A percentile compares a stretch with the other conserved stretches of the same genome.
Evolutionary conservation across 2,797 vertebrate genomes (phyloP).

Genomic region (Channa striata): DNA sequence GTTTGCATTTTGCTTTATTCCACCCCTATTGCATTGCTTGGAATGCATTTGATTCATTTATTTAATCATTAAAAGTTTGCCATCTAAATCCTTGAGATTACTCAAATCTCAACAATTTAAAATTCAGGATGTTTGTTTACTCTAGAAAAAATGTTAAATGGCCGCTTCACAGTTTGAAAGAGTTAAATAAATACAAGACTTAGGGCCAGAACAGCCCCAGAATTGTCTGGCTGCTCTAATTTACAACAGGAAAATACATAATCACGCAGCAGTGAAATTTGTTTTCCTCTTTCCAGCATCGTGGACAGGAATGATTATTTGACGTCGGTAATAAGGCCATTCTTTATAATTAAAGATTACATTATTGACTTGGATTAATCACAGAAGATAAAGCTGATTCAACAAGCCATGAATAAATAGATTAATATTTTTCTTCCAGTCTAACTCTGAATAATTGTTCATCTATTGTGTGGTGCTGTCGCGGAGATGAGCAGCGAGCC

Average conservation of each 20-base stretch:
- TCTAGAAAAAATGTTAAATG: conserved; percentile 15
- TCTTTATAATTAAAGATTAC: conserved; percentile 82
- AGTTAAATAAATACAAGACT: conserved; percentile 34
- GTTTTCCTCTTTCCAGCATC: conserved; percentile 57
- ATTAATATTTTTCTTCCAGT: conserved; percentile 76
- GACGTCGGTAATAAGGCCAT: conserved; percentile 72
- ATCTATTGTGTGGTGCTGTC: conserved; percentile 70
- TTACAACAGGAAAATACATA: conserved; percentile 57
- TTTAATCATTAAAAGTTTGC: neutral
- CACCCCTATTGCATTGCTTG: neutral
- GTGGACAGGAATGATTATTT: conserved; percentile 68
- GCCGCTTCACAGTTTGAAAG: conserved; percentile 22
- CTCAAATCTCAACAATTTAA: neutral
- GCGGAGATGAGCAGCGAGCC: conserved; percentile 70
- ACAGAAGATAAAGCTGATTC: conserved; percentile 78
- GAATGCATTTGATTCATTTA: conserved; percentile 2
- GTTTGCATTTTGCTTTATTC: conserved; percentile 17
- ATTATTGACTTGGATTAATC: conserved; percentile 83
- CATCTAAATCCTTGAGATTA: conserved; percentile 6
- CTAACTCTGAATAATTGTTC: conserved; percentile 74
- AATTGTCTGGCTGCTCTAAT: conserved; percentile 52
- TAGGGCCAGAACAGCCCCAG: conserved; percentile 14
- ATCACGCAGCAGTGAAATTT: conserved; percentile 54
- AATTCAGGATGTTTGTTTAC: conserved; percentile 9
- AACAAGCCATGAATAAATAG: conserved; percentile 82